phyloP scores from a whole-genome alignment of 2,797 vertebrate genomes.

The Scolopax bukidnonensis region DNA sequence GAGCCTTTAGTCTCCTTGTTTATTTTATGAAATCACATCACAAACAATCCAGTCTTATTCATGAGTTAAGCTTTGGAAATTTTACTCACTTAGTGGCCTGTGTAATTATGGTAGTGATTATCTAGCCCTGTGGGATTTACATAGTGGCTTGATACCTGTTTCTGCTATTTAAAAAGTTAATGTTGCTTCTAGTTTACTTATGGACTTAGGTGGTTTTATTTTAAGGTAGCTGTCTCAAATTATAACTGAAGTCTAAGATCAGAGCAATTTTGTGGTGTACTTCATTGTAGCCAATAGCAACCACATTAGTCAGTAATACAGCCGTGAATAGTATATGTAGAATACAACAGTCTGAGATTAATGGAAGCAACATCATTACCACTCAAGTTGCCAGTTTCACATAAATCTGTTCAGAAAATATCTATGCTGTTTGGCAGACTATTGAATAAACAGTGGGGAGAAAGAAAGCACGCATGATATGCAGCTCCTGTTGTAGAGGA shows the following conservation, averaged over 20 bases:
- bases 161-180: background rate
- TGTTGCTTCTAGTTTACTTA: slow-evolving; percentile 3
- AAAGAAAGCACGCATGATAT: background rate
- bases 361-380: background rate
- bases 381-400: background rate
- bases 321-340: background rate
- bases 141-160: background rate
- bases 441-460: background rate
- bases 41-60: slow-evolving; percentile 10
- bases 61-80: background rate
- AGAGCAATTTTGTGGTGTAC: background rate
- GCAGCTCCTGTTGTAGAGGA: background rate
- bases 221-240: slow-evolving; percentile 22
- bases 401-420: background rate
- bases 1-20: slow-evolving; percentile 7
- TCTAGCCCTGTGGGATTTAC: background rate
- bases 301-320: background rate
- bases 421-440: background rate
- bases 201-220: background rate
- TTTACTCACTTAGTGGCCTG: background rate
- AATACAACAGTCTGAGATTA: background rate
- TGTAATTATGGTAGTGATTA: background rate
- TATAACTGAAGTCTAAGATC: background rate
- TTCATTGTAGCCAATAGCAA: background rate
- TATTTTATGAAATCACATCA: slow-evolving; percentile 33